phyloP scores from a whole-genome alignment of 2,888 invertebrate genomes.

The Ophion slaviceki region DNA sequence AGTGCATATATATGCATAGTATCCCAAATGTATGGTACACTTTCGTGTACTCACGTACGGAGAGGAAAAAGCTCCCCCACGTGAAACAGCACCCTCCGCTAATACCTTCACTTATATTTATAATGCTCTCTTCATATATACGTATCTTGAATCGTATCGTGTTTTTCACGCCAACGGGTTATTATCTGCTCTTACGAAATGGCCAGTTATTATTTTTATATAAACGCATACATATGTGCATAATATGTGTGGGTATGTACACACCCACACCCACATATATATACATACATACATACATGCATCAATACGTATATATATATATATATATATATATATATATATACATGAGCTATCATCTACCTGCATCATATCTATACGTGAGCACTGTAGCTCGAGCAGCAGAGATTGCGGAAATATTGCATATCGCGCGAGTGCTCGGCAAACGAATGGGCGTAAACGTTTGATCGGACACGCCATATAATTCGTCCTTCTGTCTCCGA shows the following conservation, averaged over 20 bases:
- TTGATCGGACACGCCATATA: neutral
- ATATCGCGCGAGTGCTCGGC: neutral
- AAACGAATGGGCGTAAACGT: neutral
- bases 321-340: slow-evolving; percentile 8
- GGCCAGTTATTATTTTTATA: slow-evolving; percentile 29
- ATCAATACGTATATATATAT: too few species aligned
- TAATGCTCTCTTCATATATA: slow-evolving; percentile 27
- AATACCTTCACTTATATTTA: slow-evolving; percentile 40
- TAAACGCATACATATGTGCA: too few species aligned
- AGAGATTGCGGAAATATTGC: slow-evolving; percentile 4
- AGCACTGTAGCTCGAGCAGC: slow-evolving; percentile 18
- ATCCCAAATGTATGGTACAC: neutral
- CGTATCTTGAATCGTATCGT: slow-evolving; percentile 28
- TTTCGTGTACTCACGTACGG: neutral
- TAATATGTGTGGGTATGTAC: too few species aligned
- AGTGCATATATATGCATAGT: too few species aligned
- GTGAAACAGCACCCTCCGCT: slow-evolving; percentile 35
- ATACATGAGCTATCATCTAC: neutral
- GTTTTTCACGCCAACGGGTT: slow-evolving; percentile 52
- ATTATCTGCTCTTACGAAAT: slow-evolving; percentile 46
- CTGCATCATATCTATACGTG: neutral
- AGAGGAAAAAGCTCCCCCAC: slow-evolving; percentile 10
- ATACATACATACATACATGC: too few species aligned
- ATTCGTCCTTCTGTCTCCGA: slow-evolving; percentile 2
- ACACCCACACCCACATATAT: too few species aligned